A percentile compares a stretch with the other conserved stretches of the same genome.
Evolutionary conservation across 2,797 vertebrate species (phyloP).

Genomic region (Poecilia picta): DNA sequence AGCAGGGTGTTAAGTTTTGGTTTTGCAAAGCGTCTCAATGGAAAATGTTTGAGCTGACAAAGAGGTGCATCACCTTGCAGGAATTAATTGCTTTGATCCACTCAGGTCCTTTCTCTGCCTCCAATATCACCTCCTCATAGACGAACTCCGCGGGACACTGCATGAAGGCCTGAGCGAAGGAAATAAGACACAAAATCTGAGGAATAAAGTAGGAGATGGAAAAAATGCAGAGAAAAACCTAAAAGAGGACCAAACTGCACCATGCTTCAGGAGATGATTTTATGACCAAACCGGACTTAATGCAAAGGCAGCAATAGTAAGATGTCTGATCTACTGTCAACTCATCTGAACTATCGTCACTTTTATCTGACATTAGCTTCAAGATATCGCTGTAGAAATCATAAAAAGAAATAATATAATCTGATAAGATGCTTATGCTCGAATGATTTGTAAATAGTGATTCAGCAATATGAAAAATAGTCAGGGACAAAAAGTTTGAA

Average conservation of each 20-base stretch:
- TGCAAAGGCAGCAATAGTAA: slow-evolving; percentile 10
- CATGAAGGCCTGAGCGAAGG: slow-evolving; percentile 85
- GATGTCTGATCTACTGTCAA: slow-evolving; percentile 3
- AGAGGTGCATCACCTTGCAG: slow-evolving; percentile 86
- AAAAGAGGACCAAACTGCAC: not conserved
- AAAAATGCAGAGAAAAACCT: not conserved
- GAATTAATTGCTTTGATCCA: slow-evolving; percentile 93
- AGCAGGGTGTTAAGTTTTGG: not conserved
- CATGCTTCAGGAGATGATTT: not conserved
- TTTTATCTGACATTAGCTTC: not conserved
- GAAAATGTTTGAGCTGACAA: not conserved
- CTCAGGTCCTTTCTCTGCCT: slow-evolving; percentile 94
- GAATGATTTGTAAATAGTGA: not conserved
- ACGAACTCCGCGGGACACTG: slow-evolving; percentile 92
- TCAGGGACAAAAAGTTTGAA: not conserved
- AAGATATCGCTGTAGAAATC: not conserved
- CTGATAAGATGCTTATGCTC: not conserved
- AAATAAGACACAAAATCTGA: not conserved
- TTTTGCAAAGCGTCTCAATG: not conserved
- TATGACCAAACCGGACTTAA: not conserved
- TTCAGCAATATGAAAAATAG: not conserved
- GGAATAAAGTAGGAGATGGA: not conserved
- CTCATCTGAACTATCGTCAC: not conserved
- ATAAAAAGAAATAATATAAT: not conserved
- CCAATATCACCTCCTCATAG: slow-evolving; percentile 96